Evolutionary conservation across 2,888 invertebrate genomes (phyloP), one percentile per base, ranked within the genome.

Genomic region (Aporophyla lueneburgensis): DNA sequence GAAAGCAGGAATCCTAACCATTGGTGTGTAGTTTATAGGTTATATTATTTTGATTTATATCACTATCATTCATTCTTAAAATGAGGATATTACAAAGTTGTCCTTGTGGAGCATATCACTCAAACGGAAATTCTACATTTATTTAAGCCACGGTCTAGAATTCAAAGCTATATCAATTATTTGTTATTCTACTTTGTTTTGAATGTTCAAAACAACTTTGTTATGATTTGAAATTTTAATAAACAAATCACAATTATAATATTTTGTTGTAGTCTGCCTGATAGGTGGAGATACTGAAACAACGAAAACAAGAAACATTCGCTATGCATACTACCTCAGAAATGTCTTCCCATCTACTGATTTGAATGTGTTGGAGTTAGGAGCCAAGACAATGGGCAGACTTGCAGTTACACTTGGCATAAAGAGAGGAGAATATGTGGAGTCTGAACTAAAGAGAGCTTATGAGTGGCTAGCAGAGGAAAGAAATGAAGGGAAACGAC

Each of bases 401-500:
- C 96, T 99, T 78, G 99, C 99, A 9, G 96, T 98, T 19, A 98
- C 98, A 69, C 98, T 98, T 0, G 99, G 99, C 19, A 99, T 99
- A 0, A 99, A 99, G 93, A 98, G 99, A 27, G 98, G 98, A 0
- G 99, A 99, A 91, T 99, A 99, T 93, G 99, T 99, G 53, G 99
- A 99, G 91, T 98, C 98, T 95, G 99, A 99, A 96, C 98, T 99
- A 16, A 99, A 99, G 93, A 97, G 98, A 90, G 98, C 99, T 6
- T 98, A 99, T 92, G 99, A 99, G 92, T 99, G 99, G 99, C 97
- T 99, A 2, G 97, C 98, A 46, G 98, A 98, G 71, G 99, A 99
- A 90, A 97, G 99, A 88, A 98, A 99, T 93, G 99, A 99, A 97
- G 98, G 98, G 14, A 98, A 99, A 92, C 97, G 99, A 76, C 98